phyloP scores from a whole-genome alignment of 1,140 invertebrate species.

The Drosophila ogumai region DNA sequence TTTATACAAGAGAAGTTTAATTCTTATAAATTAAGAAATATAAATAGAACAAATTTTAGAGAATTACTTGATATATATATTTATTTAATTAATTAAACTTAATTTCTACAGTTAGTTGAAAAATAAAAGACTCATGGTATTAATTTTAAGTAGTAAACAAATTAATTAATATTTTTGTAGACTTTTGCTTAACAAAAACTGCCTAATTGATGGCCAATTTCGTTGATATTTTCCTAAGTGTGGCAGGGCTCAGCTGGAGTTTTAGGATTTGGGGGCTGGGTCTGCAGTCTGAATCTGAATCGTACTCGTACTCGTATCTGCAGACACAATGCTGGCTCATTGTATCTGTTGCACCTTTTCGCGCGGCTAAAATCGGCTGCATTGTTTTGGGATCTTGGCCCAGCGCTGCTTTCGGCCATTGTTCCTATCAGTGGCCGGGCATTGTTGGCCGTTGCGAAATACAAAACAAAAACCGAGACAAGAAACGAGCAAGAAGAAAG shows the following conservation, averaged over 20 bases:
- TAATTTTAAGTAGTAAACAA: not conserved
- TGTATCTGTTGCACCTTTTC: slow-evolving; percentile 55
- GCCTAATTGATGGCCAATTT: slow-evolving; percentile 30
- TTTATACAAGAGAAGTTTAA: not conserved
- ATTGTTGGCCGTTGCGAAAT: slow-evolving; percentile 77
- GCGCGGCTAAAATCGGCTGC: slow-evolving; percentile 46
- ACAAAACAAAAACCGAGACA: slow-evolving; percentile 33
- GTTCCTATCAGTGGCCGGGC: slow-evolving; percentile 74
- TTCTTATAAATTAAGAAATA: not conserved
- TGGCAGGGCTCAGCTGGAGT: slow-evolving; percentile 2
- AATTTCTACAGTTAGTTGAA: not conserved
- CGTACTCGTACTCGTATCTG: not conserved
- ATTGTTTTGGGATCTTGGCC: slow-evolving; percentile 56
- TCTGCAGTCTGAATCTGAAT: slow-evolving; percentile 4
- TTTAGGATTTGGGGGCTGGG: slow-evolving; percentile 5
- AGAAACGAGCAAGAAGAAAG: slow-evolving; percentile 31
- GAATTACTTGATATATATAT: not conserved
- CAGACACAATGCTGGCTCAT: slow-evolving; percentile 44
- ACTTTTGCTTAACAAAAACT: not conserved
- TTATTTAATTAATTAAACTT: not conserved
- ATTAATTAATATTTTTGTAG: not conserved
- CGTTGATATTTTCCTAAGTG: slow-evolving; percentile 4
- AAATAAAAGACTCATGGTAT: not conserved
- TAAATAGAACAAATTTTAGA: not conserved
- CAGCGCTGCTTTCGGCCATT: slow-evolving; percentile 56